Evolutionary conservation across 53 echinoderm and acorn worm species (phyloP), one percentile per base, ranked within the genome.

Genomic region (Mesocentrotus franciscanus): DNA sequence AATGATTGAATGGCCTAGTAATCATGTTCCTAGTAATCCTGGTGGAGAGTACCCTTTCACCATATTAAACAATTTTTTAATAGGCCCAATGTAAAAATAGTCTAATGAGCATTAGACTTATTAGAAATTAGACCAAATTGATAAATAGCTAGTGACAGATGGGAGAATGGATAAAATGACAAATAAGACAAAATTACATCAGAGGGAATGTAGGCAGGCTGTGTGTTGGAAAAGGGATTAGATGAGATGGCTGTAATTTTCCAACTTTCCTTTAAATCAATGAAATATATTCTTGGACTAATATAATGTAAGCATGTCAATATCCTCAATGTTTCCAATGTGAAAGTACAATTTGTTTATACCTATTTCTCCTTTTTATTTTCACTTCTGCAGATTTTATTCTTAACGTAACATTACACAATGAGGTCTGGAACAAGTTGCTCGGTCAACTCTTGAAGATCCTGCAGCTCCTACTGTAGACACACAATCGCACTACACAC

Each of bases 361-460:
- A 39, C 36, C 29, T 22, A 20, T 36, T 42, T 12, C 81, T 7
- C 8, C 33, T 9, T 14, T 36, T 30, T 9, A 34, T 39, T 17
- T 42, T 39, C 22, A 64, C 64, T 20, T 39, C 42, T 81, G 36
- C 81, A 81, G 81, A 81, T 81, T 81, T 81, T 81, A 39, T 81
- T 81, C 42, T 81, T 42, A 81, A 81, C 81, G 42, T 42, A 42
- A 20, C 42, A 11, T 18, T 81, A 39, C 36, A 5, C 79, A 18
- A 22, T 18, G 81, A 81, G 4, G 81, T 81, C 76, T 32, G 76
- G 27, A 76, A 33, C 76, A 30, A 11, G 33, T 33, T 33, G 26
- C 9, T 32, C 75, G 9, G 32, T 14, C 32, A 30, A 30, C 33
- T 75, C 75, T 75, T 32, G 76, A 32, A 13, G 81, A 81, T 79